Base-by-base conservation (phyloP, 2,888 invertebrate species). In the Craniophora ligustri region DNA sequence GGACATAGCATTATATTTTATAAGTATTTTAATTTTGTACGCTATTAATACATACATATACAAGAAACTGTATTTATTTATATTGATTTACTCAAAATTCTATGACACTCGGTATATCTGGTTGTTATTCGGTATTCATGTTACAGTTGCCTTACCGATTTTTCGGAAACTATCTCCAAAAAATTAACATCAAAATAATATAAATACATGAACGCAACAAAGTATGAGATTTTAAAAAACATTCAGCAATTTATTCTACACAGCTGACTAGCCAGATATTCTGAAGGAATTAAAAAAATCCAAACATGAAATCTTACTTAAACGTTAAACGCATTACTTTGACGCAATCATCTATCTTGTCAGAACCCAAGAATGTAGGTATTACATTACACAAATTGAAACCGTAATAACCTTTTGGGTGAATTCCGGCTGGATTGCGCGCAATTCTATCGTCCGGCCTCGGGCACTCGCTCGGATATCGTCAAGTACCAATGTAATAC, bases 321-420 rank as follows among this genome's bases (percentile, higher is more conserved):
- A 40, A 48, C 48, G 48, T 45, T 40, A 58, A 65, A 46, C 44
- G 53, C 44, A 57, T 49, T 62, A 61, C 64, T 63, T 62, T 51
- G 44, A 58, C 60, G 45, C 45, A 71, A 59, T 57, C 68, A 71
- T 73, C 50, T 64, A 68, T 74, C 68, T 74, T 67, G 55, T 58
- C 42, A 26, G 47, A 48, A 23, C 34, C 58, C 63, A 55, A 50
- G 49, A 67, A 57, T 59, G 58, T n/a, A n/a, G n/a, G n/a, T 69
- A 72, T 65, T 55, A 60, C 62, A 58, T 72, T 72, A 67, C 59
- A 59, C 53, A 70, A 74, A 74, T 72, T 74, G 70, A 65, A 72
- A 67, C 46, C 65, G 60, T 65, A 72, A 72, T 70, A 65, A 69
- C 60, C 36, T 61, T 64, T 66, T 15, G 58, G 58, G 19, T 30